phyloP scores from a whole-genome alignment of 92 coral and sea anemone species.

The Siderastrea radians region DNA sequence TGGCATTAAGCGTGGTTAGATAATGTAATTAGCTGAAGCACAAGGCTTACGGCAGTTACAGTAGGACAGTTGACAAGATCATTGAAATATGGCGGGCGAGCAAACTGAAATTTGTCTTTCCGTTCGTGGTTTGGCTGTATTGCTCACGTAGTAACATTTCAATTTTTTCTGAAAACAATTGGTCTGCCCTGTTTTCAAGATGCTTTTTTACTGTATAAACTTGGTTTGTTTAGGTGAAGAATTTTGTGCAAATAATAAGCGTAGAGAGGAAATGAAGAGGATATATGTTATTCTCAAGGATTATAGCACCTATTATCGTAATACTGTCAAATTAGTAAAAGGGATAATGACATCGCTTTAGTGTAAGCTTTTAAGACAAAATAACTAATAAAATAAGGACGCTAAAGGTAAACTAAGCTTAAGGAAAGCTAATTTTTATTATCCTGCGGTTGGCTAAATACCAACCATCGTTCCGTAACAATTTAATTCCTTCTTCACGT shows the following conservation, averaged over 20 bases:
- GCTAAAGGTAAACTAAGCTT: slow-evolving; percentile 10
- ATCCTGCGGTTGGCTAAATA: too few relatives aligned
- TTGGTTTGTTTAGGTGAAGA: slow-evolving; percentile 47
- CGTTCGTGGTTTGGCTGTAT: not conserved
- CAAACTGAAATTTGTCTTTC: not conserved
- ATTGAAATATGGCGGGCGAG: not conserved
- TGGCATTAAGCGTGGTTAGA: slow-evolving; percentile 19
- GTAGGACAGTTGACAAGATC: not conserved
- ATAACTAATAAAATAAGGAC: slow-evolving; percentile 29
- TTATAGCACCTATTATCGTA: slow-evolving; percentile 49
- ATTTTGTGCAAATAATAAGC: slow-evolving; percentile 42
- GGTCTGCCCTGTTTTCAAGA: slow-evolving; percentile 31
- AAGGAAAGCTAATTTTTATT: not conserved
- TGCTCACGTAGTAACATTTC: not conserved
- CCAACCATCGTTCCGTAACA: too few relatives aligned
- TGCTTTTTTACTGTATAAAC: slow-evolving; percentile 34
- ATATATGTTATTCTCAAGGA: slow-evolving; percentile 55
- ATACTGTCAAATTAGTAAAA: slow-evolving; percentile 53
- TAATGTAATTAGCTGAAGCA: slow-evolving; percentile 33
- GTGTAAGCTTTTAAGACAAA: slow-evolving; percentile 21
- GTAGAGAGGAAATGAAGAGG: slow-evolving; percentile 58
- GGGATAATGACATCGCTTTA: slow-evolving; percentile 29
- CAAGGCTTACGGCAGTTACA: not conserved
- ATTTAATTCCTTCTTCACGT: not conserved
- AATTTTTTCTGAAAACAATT: slow-evolving; percentile 4